phyloP scores from a whole-genome alignment of 2,888 invertebrate species.

The Synergus laeviventris region DNA sequence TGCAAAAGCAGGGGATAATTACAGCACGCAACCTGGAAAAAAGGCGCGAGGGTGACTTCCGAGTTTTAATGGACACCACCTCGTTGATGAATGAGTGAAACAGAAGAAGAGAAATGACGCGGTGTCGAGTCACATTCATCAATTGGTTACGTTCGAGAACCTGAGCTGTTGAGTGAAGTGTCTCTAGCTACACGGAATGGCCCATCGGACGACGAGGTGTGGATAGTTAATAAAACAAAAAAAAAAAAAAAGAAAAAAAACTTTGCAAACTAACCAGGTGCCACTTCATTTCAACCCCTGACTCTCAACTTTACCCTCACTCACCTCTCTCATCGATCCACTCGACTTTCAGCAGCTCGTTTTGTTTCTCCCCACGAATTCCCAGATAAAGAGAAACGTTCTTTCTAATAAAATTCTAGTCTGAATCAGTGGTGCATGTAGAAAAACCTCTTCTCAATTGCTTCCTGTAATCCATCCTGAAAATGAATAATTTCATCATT shows the following conservation, averaged over 20 bases:
- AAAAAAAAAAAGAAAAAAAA: slow-evolving; percentile 50
- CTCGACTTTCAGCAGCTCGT: slow-evolving; percentile 49
- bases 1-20: background rate
- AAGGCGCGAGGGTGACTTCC: background rate
- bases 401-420: background rate
- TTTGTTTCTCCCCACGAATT: slow-evolving; percentile 41
- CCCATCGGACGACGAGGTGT: background rate
- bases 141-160: slow-evolving; percentile 51
- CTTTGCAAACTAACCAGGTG: slow-evolving; percentile 55
- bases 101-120: slow-evolving; percentile 42
- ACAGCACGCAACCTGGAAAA: slow-evolving; percentile 11
- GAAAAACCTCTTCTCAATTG: too few species aligned
- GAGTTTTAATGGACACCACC: slow-evolving; percentile 10
- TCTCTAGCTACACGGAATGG: slow-evolving; percentile 2
- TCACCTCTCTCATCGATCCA: slow-evolving; percentile 48
- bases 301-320: slow-evolving; percentile 13
- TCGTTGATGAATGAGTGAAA: slow-evolving; percentile 46
- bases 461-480: too few species aligned
- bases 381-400: background rate
- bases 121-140: slow-evolving; percentile 49
- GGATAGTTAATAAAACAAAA: slow-evolving; percentile 46
- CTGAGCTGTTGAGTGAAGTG: slow-evolving; percentile 31
- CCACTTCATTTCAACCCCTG: slow-evolving; percentile 2
- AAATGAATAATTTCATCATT: background rate
- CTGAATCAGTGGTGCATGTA: background rate